Evolutionary conservation across 2,888 invertebrate species (phyloP).

Genomic region (Scotopteryx bipunctaria): DNA sequence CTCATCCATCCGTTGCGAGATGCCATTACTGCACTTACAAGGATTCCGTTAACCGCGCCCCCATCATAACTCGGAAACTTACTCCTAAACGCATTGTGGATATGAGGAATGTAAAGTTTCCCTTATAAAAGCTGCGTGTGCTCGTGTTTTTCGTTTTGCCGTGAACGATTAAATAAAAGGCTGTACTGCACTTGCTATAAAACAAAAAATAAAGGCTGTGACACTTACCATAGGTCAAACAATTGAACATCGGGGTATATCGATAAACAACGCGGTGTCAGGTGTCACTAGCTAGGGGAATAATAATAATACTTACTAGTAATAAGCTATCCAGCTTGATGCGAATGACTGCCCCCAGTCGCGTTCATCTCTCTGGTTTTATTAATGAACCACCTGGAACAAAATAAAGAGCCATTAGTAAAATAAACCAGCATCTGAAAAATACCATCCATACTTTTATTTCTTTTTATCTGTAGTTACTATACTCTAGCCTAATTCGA

Average conservation of each 20-base stretch:
- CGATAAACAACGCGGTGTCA: neutral
- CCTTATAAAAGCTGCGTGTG: neutral
- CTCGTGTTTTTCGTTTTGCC: no score
- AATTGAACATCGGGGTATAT: no score
- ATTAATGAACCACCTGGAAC: conserved; percentile 57
- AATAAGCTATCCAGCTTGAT: conserved; percentile 74
- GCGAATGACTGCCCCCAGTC: conserved; percentile 64
- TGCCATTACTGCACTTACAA: conserved; percentile 57
- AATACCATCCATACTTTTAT: no score
- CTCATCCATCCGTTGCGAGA: conserved; percentile 47
- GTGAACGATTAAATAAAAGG: no score
- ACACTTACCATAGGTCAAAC: no score
- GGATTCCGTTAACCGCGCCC: conserved; percentile 50
- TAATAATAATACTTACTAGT: conserved; percentile 48
- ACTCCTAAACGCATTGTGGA: neutral
- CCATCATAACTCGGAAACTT: neutral
- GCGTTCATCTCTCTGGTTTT: conserved; percentile 68
- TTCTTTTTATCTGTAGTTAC: no score
- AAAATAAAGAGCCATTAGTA: conserved; percentile 29
- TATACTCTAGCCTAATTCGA: no score
- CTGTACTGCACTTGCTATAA: no score
- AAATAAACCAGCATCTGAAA: neutral
- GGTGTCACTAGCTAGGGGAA: neutral
- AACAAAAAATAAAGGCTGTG: no score
- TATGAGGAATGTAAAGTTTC: neutral